phyloP scores from a whole-genome alignment of 2,797 vertebrate species.

The Amniataba percoides region DNA sequence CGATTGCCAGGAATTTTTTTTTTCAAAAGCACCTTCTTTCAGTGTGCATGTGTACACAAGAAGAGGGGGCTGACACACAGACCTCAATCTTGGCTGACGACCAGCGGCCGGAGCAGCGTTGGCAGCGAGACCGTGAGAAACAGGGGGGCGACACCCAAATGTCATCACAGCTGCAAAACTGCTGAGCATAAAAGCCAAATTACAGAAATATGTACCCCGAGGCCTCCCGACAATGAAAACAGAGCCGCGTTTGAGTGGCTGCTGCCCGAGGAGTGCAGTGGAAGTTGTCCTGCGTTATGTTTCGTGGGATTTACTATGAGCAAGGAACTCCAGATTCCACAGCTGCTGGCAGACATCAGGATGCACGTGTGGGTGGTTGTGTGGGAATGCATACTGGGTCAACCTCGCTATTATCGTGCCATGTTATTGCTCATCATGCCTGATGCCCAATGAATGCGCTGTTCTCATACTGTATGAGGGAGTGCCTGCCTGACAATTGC shows the following conservation, averaged over 20 bases:
- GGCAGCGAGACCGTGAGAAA: constrained; percentile 94
- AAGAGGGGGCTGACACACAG: constrained; percentile 83
- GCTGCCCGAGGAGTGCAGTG: constrained; percentile 76
- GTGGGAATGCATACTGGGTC: constrained; percentile 61
- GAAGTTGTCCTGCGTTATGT: constrained; percentile 80
- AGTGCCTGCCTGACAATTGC: constrained; percentile 30
- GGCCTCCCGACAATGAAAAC: constrained; percentile 89
- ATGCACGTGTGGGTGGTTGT: constrained; percentile 69
- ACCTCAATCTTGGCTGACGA: constrained; percentile 88
- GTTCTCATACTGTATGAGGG: constrained; percentile 38
- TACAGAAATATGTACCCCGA: constrained; percentile 92
- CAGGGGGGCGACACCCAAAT: constrained; percentile 92
- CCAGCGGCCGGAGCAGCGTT: constrained; percentile 86
- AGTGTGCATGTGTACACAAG: constrained; percentile 81
- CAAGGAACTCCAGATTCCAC: constrained; percentile 77
- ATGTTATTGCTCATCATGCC: constrained; percentile 57
- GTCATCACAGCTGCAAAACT: constrained; percentile 96
- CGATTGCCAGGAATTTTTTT: constrained; percentile 76
- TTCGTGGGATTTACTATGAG: constrained; percentile 81
- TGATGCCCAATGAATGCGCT: constrained; percentile 45
- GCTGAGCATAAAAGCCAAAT: constrained; percentile 93
- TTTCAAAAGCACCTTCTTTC: constrained; percentile 79
- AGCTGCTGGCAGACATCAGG: constrained; percentile 83
- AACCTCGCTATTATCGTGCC: constrained; percentile 52
- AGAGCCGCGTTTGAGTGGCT: constrained; percentile 85